A percentile compares a stretch with the other conserved stretches of the same genome.
Evolutionary conservation across 1,140 invertebrate genomes (phyloP).

Genomic region (Nasonia giraulti): DNA sequence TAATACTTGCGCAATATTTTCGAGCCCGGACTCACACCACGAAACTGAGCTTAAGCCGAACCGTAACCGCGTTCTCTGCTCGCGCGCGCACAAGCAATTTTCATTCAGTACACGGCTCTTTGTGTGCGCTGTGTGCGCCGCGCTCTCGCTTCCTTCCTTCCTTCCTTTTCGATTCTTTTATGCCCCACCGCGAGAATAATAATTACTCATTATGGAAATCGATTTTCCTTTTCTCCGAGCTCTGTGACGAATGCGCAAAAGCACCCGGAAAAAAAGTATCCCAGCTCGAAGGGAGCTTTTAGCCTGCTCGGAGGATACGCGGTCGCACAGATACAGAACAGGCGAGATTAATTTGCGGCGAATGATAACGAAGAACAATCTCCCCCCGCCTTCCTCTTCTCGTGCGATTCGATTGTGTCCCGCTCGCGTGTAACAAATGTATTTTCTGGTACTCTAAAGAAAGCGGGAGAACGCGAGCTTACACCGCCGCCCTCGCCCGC

Average conservation of each 20-base stretch:
- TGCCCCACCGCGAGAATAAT: neutral
- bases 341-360: conserved; percentile 70
- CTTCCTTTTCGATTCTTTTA: conserved; percentile 1
- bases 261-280: conserved; percentile 57
- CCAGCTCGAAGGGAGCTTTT: conserved; percentile 53
- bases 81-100: conserved; percentile 19
- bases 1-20: conserved; percentile 47
- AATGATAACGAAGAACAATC: conserved; percentile 72
- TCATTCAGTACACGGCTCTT: conserved; percentile 30
- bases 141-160: neutral
- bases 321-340: conserved; percentile 19
- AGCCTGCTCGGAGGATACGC: conserved; percentile 46
- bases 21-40: conserved; percentile 15
- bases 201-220: conserved; percentile 44
- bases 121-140: conserved; percentile 5
- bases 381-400: conserved; percentile 53
- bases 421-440: conserved; percentile 69
- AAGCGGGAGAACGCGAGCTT: neutral
- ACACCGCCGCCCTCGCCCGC: neutral
- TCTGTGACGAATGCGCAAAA: neutral
- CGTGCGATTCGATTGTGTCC: conserved; percentile 70
- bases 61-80: conserved; percentile 26
- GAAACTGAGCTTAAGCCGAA: conserved; percentile 6
- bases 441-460: conserved; percentile 62
- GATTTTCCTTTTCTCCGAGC: conserved; percentile 20